Evolutionary conservation across 1,140 invertebrate species (phyloP), one percentile per base, ranked within the genome.

Genomic region (Geopemphigus sp.): DNA sequence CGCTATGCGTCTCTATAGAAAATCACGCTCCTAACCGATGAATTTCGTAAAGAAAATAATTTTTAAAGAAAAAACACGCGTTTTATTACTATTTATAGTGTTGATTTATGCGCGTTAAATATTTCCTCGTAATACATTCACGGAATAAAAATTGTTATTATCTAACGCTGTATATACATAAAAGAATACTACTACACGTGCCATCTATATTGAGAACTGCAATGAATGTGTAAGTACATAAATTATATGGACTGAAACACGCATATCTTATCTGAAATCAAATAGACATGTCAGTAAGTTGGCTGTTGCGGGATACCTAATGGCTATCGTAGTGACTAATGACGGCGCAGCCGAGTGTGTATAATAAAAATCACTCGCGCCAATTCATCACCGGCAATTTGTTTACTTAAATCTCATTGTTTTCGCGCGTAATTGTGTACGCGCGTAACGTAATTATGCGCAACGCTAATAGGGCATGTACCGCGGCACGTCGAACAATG

Each of bases 261-360:
- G 14, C 47, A 68, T 68, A 45, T 68, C 64, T 68, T 68, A 68
- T 68, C 66, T 50, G 12, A 45, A 68, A 68, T 68, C 66, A 24
- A 68, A 68, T 24, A 17, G 15, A 22, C 29, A 68, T 50, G 39
- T 68, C 39, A 24, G 66, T 68, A 47, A 24, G 66, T 68, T 50
- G 50, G 39, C 24, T 15, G 66, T 68, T 47, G n/a, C 32, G 22
- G 12, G 32, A 66, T 66, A 32, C 32, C 24, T 66, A 66, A 66
- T 66, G n/a, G 4, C 19, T 19, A 5, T 5, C 19, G 11, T 32
- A 64, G 19, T 61, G 24, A 61, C 11, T 64, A 64, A 64, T 64
- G 61, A 29, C 15, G 61, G 11, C n/a, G n/a, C n/a, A n/a, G n/a
- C n/a, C n/a, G n/a, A n/a, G n/a, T n/a, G n/a, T n/a, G n/a, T n/a